Evolutionary conservation across 92 coral and sea anemone genomes (phyloP).

Genomic region (Epizoanthus illoricatus): DNA sequence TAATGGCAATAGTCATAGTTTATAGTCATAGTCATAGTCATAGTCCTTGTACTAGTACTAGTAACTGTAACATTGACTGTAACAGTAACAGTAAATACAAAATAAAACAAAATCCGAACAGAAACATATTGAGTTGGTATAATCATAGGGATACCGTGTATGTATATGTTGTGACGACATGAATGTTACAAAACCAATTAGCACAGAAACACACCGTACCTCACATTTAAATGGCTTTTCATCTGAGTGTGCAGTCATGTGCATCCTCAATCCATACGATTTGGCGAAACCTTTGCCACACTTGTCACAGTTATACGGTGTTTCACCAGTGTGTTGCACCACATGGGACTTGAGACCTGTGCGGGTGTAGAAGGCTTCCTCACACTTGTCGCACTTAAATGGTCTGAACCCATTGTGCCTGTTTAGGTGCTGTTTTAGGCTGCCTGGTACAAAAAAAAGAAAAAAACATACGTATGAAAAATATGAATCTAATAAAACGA

Average conservation of each 20-base stretch:
- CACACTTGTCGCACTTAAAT: slow-evolving; percentile 67
- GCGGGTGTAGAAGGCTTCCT: slow-evolving; percentile 52
- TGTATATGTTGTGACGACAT: no score
- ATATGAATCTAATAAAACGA: no score
- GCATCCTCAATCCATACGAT: slow-evolving; percentile 70
- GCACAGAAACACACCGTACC: slow-evolving; percentile 42
- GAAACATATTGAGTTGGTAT: no score
- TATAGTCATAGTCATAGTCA: no score
- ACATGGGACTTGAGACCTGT: slow-evolving; percentile 51
- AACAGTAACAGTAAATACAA: no score
- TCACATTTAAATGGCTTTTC: slow-evolving; percentile 73
- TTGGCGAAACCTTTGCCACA: slow-evolving; percentile 70
- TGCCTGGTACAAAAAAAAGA: slow-evolving; percentile 30
- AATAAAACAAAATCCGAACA: no score
- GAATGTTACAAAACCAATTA: no score
- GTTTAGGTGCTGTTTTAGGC: slow-evolving; percentile 58
- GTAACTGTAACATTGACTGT: no score
- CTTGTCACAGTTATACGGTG: slow-evolving; percentile 56
- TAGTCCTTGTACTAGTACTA: no score
- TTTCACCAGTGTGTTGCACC: slow-evolving; percentile 61
- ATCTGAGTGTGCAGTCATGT: slow-evolving; percentile 69
- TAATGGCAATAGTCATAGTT: no score
- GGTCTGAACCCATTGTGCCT: slow-evolving; percentile 74
- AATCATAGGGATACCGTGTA: no score
- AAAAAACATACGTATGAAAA: neutral